A percentile compares a stretch with the other conserved stretches of the same genome.
phyloP scores from a whole-genome alignment of 2,888 invertebrate genomes.

The Drosophila greeni region DNA sequence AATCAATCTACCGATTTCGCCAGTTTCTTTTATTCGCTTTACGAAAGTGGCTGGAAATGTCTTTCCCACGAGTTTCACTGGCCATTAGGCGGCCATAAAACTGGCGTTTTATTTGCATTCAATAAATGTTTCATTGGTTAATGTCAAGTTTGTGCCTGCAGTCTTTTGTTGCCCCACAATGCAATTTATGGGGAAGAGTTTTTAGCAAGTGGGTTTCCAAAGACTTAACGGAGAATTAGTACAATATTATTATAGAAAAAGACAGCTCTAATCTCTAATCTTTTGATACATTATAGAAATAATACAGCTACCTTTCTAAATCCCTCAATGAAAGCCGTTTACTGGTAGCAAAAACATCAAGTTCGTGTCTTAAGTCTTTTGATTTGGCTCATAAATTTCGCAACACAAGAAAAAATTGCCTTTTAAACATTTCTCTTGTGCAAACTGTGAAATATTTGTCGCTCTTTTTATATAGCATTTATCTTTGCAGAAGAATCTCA shows the following conservation, averaged over 20 bases:
- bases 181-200: conserved; percentile 12
- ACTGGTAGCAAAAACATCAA: not conserved
- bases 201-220: conserved; percentile 8
- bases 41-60: conserved; percentile 28
- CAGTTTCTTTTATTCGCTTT: conserved; percentile 3
- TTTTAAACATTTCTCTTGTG: conserved; percentile 24
- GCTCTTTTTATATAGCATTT: conserved; percentile 5
- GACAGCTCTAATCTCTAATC: no score
- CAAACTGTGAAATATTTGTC: conserved; percentile 29
- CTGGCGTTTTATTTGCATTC: conserved; percentile 33
- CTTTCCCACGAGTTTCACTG: conserved; percentile 39
- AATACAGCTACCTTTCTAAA: not conserved
- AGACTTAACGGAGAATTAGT: not conserved
- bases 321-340: not conserved
- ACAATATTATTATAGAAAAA: not conserved
- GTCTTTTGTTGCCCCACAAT: conserved; percentile 41
- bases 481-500: conserved; percentile 34
- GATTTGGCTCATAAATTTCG: conserved; percentile 25
- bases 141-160: conserved; percentile 44
- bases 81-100: conserved; percentile 30
- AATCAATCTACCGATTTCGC: conserved; percentile 32
- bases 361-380: conserved; percentile 24
- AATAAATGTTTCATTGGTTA: conserved; percentile 25
- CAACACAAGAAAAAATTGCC: conserved; percentile 6
- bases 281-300: not conserved